Conservation (phyloP, 2,113 vertebrate species). For the Cyphomyrus plagiostoma region DNA sequence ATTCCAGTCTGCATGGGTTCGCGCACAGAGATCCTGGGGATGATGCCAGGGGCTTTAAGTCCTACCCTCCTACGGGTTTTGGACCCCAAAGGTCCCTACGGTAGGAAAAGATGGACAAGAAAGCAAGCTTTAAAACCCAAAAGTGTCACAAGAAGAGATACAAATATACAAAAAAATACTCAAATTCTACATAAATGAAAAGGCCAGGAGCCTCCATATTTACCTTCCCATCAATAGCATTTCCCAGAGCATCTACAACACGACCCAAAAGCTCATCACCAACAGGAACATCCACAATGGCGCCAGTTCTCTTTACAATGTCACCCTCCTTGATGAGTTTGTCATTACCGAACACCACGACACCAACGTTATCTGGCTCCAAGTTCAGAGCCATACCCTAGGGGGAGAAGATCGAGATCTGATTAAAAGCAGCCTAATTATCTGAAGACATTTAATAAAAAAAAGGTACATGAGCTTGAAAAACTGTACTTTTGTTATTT, state of each 20-base stretch:
- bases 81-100: constrained; percentile 76
- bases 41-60: constrained; percentile 95
- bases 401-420: neutral
- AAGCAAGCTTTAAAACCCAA: neutral
- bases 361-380: constrained; percentile 98
- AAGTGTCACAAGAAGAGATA: neutral
- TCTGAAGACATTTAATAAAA: neutral
- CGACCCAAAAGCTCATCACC: constrained; percentile 88
- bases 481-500: neutral
- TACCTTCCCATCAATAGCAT: constrained; percentile 95
- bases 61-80: constrained; percentile 85
- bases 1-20: constrained; percentile 99
- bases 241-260: constrained; percentile 93
- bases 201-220: neutral
- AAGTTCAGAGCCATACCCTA: constrained; percentile 99
- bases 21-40: constrained; percentile 94
- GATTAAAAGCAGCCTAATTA: neutral
- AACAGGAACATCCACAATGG: constrained; percentile 95
- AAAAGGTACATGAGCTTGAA: neutral
- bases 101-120: neutral
- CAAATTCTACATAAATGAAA: neutral
- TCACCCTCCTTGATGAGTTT: constrained; percentile 97
- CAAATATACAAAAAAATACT: neutral
- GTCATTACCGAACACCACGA: constrained; percentile 98
- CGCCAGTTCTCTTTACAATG: constrained; percentile 93